These are phyloP conservation scores for Malurus elegans DNA, from an alignment of 2,113 vertebrate species.

Conservation along the genomic window DNA sequence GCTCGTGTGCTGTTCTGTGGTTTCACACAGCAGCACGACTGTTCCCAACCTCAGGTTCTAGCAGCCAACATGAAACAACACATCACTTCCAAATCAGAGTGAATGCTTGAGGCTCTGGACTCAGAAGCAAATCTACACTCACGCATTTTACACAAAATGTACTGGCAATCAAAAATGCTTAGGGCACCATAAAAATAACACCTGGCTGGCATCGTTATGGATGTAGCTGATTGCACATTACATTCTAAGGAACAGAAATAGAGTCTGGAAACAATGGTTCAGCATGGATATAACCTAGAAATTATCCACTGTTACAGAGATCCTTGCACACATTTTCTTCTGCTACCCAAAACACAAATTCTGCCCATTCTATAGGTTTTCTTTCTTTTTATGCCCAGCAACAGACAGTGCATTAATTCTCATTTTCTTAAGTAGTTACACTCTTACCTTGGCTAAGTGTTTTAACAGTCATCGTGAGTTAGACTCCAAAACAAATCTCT, in stretches of 20 bases:
- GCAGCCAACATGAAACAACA: neutral
- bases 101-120: neutral
- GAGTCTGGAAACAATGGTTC: neutral
- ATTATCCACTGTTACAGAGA: neutral
- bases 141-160: neutral
- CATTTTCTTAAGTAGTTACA: conserved; percentile 9
- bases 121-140: neutral
- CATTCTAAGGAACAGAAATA: neutral
- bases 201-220: neutral
- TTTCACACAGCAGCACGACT: neutral
- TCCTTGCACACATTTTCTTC: neutral
- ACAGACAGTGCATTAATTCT: neutral
- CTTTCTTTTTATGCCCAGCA: neutral
- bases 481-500: conserved; percentile 24
- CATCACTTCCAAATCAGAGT: neutral
- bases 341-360: neutral
- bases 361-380: neutral
- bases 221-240: neutral
- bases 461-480: neutral
- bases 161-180: neutral
- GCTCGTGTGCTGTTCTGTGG: neutral
- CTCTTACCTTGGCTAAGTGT: conserved; percentile 2
- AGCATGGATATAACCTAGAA: neutral
- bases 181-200: neutral
- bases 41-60: neutral